Conservation (phyloP, 2,113 vertebrate species). For the Calidris pugnax region DNA sequence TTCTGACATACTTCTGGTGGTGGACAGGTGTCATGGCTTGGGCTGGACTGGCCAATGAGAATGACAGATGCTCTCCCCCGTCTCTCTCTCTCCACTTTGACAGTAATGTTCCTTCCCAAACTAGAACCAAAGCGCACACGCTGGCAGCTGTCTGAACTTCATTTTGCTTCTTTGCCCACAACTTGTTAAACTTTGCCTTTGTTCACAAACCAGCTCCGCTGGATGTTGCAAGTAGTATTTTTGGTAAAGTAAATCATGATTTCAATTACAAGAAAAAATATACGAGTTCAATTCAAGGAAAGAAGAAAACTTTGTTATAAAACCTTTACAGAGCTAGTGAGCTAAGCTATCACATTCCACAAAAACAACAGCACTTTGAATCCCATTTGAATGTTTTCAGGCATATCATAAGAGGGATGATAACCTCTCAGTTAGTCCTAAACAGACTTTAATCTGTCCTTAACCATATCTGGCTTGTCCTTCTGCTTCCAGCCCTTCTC, state of each 20-base stretch:
- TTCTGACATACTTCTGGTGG: neutral
- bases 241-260: neutral
- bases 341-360: neutral
- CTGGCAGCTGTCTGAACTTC: neutral
- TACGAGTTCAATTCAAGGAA: neutral
- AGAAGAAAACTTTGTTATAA: neutral
- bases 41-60: neutral
- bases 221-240: neutral
- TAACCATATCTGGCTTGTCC: neutral
- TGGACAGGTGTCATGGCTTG: neutral
- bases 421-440: neutral
- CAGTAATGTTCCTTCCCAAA: neutral
- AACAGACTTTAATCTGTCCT: neutral
- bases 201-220: neutral
- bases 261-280: neutral
- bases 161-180: neutral
- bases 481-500: neutral
- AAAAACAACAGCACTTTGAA: neutral
- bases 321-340: neutral
- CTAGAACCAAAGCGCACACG: neutral
- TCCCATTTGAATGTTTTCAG: neutral
- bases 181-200: slow-evolving; percentile 37
- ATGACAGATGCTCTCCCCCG: neutral
- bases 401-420: neutral
- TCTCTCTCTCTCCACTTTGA: neutral